Evolutionary conservation across 2,888 invertebrate genomes (phyloP), one percentile per base, ranked within the genome.

Genomic region (Lasioglossum vierecki): DNA sequence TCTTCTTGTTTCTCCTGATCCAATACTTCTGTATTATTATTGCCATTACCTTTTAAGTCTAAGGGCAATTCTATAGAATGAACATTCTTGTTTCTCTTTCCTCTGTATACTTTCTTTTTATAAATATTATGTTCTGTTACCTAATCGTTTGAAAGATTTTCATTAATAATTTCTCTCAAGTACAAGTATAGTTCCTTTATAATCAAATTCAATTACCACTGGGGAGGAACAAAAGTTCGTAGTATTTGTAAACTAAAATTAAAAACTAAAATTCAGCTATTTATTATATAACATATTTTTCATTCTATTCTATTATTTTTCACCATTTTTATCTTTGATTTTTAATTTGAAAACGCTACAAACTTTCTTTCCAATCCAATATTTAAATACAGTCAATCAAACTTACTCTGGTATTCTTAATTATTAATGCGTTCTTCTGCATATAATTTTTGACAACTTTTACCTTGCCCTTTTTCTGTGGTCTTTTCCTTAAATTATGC

Each of bases 111-210:
- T 35, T 44, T 70, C 6, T 35, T 53, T 1, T 57, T 70, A 11
- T 46, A 11, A 30, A 22, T 13, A 63, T 66, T 18, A n/a, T 46
- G 49, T 41, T 66, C 66, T 22, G 63, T 57, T 11, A 63, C 49
- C 89, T 88, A 22, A 4, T 71, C 18, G 30, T 86, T 83, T 53
- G 57, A 74, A 57, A 79, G 13, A 44, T 44, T 53, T 60, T 22
- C 2, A 79, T 83, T 74, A 82, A n/a, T 39, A 68, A 74, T 15
- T 26, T 30, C 49, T 30, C n/a, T 39, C 8, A 70, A 26, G 4
- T 66, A 49, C 6, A 11, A 26, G 39, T 68, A 22, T 2, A 18
- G 18, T 39, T 35, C 35, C 68, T n/a, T 11, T 41, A 11, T 5
- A 4, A 39, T 70, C n/a, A 70, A 41, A 70, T n/a, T 41, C 11